Base-by-base conservation (phyloP, 2,113 vertebrate genomes). In the Daubentonia madagascariensis region DNA sequence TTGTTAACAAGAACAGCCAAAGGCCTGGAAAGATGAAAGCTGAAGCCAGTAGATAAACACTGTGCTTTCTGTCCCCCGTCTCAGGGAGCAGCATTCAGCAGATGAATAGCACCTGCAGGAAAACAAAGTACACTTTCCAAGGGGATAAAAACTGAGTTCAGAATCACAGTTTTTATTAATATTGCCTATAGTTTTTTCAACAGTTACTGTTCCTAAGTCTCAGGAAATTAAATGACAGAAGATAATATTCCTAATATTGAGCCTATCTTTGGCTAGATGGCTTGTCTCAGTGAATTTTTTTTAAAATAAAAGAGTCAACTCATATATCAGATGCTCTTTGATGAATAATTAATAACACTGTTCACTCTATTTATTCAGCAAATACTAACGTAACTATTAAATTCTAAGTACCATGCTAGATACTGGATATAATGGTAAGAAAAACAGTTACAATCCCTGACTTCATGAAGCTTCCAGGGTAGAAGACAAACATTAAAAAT, bases 191-290 rank as follows among this genome's bases (percentile, higher is more conserved):
- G 92, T 52, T 70, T 78, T 73, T 95, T 84, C 88, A 48, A 90
- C 25, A 83, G 61, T 78, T 43, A 97, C 67, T 86, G 40, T 70
- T 89, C 20, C 63, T 87, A 98, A 86, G 37, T 93, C 93, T 96
- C 96, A 95, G 96, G 97, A 98, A 98, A 97, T 97, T 92, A 98
- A 97, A 90, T 92, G 94, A 96, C 14, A 2, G 96, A 86, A 89
- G 97, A 96, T 88, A 96, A 70, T 45, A 72, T 92, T 96, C 45
- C 84, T 84, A 96, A 96, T 81, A 96, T 28, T 90, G 84, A 88
- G 91, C 57, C 78, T 81, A 67, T 93, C 95, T 97, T 76, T 86
- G 84, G 83, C 30, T 89, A 96, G 84, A 91, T 54, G 72, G 75
- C 73, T 93, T 79, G 40, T 94, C 50, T 91, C 57, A 12, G 87